Conservation (phyloP, 2,888 invertebrate species). For the Melieria crassipennis region DNA sequence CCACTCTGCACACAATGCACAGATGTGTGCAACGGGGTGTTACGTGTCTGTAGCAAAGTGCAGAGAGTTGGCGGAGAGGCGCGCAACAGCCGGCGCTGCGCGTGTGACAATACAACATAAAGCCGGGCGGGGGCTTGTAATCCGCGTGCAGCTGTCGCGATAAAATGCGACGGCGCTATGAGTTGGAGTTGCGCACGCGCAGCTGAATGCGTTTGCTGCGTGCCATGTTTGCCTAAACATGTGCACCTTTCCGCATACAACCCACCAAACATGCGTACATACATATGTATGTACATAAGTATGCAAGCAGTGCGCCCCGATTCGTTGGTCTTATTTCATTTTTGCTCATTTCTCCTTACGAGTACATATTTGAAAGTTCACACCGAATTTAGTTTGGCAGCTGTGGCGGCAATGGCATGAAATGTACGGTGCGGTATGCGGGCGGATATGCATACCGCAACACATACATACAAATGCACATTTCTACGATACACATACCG, state of each 20-base stretch:
- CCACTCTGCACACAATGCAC: no score
- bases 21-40: no score
- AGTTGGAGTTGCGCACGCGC: constrained; percentile 12
- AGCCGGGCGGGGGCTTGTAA: not conserved
- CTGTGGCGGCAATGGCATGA: not conserved
- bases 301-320: not conserved
- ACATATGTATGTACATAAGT: not conserved
- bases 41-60: not conserved
- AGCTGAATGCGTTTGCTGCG: constrained; percentile 49
- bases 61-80: not conserved
- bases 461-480: no score
- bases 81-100: no score
- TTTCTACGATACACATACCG: no score
- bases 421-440: no score
- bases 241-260: constrained; percentile 2
- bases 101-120: no score
- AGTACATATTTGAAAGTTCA: constrained; percentile 23
- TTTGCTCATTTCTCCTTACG: constrained; percentile 1
- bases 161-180: not conserved
- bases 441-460: no score
- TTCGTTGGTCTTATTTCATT: constrained; percentile 12
- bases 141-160: constrained; percentile 19
- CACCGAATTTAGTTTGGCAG: not conserved
- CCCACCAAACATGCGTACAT: not conserved
- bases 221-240: constrained; percentile 52